phyloP scores from a whole-genome alignment of 2,113 vertebrate species.

The Stigmatopora nigra region DNA sequence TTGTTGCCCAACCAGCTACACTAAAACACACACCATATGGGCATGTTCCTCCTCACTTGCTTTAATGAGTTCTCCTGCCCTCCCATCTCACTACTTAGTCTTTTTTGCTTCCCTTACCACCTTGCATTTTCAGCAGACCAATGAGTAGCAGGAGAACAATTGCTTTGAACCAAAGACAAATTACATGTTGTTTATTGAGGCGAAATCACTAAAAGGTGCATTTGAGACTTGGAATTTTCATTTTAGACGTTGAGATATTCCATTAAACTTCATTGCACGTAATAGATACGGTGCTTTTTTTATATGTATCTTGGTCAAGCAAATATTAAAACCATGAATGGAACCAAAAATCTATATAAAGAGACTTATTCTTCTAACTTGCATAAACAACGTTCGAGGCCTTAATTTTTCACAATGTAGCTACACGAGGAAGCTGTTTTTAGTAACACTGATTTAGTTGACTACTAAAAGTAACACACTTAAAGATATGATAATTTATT shows the following conservation, averaged over 20 bases:
- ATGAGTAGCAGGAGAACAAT: conserved; percentile 9
- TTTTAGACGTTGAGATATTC: background rate
- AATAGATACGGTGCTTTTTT: background rate
- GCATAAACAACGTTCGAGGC: too few relatives aligned
- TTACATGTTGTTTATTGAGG: conserved; percentile 1
- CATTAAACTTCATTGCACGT: background rate
- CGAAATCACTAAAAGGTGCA: conserved; percentile 3
- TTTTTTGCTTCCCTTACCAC: background rate
- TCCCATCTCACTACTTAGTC: background rate
- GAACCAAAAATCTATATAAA: background rate
- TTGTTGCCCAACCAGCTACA: background rate
- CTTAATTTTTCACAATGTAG: too few relatives aligned
- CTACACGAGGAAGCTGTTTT: background rate
- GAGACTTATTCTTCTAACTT: background rate
- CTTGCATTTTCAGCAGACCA: background rate
- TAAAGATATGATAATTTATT: background rate
- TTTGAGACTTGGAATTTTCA: background rate
- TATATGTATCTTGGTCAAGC: background rate
- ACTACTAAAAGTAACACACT: too few relatives aligned
- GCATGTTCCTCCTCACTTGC: background rate
- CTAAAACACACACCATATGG: conserved; percentile 1
- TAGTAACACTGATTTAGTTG: background rate
- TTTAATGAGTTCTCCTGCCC: background rate
- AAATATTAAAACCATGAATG: background rate
- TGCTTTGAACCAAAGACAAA: conserved; percentile 11